phyloP scores from a whole-genome alignment of 2,888 invertebrate genomes.

The Lochmaea capreae region DNA sequence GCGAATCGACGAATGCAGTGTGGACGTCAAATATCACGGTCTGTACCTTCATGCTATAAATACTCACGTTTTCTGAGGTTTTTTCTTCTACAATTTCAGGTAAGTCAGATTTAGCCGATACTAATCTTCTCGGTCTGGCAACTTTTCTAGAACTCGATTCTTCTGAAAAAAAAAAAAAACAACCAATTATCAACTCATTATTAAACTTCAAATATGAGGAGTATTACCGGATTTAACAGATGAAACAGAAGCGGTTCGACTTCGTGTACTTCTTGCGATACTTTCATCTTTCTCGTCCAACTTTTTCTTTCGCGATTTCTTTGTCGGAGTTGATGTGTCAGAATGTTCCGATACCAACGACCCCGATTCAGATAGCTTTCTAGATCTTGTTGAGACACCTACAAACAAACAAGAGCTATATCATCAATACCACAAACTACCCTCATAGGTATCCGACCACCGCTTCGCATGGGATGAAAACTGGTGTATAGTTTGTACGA shows the following conservation, averaged over 20 bases:
- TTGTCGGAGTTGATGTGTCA: conserved; percentile 39
- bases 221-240: conserved; percentile 46
- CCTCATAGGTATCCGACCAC: too few species aligned
- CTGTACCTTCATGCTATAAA: not conserved
- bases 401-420: not conserved
- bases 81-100: conserved; percentile 47
- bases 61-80: conserved; percentile 26
- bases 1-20: too few species aligned
- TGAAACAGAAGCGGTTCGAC: conserved; percentile 46
- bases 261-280: conserved; percentile 37
- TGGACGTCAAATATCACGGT: too few species aligned
- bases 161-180: conserved; percentile 33
- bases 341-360: conserved; percentile 47
- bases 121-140: conserved; percentile 37
- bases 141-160: conserved; percentile 33
- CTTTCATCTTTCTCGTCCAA: conserved; percentile 4
- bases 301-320: conserved; percentile 40
- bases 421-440: too few species aligned
- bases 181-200: not conserved
- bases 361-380: conserved; percentile 46
- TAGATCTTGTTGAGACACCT: conserved; percentile 47
- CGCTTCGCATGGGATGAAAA: too few species aligned
- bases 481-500: too few species aligned
- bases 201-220: too few species aligned
- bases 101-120: conserved; percentile 39